Conservation (phyloP, 2,888 invertebrate species). For the Trisateles emortualis region DNA sequence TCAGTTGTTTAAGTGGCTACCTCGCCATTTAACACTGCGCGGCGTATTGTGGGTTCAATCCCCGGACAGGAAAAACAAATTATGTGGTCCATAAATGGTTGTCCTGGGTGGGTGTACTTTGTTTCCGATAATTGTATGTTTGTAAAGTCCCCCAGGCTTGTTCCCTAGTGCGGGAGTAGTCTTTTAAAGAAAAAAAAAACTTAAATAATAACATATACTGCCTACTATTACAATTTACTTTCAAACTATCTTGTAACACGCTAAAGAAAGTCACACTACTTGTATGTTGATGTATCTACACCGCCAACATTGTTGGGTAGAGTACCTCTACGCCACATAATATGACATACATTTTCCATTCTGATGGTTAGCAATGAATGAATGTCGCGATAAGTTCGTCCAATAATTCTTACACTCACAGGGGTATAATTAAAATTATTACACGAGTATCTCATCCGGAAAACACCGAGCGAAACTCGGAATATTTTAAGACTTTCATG, state of each 20-base stretch:
- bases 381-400: constrained; percentile 31
- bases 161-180: too few relatives aligned
- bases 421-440: constrained; percentile 45
- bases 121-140: too few relatives aligned
- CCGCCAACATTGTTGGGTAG: constrained; percentile 16
- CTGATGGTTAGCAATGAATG: constrained; percentile 43
- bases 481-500: constrained; percentile 38
- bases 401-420: constrained; percentile 34
- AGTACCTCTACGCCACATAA: constrained; percentile 13
- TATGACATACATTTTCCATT: constrained; percentile 52
- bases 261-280: constrained; percentile 45
- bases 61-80: too few relatives aligned
- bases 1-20: too few relatives aligned
- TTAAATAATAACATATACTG: constrained; percentile 4
- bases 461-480: constrained; percentile 45
- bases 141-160: too few relatives aligned
- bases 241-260: constrained; percentile 31
- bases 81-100: too few relatives aligned
- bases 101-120: too few relatives aligned
- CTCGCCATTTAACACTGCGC: too few relatives aligned
- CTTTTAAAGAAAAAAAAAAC: too few relatives aligned
- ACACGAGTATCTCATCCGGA: constrained; percentile 47
- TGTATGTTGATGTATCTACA: constrained; percentile 22
- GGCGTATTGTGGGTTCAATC: too few relatives aligned
- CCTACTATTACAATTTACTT: constrained; percentile 18